A percentile compares a stretch with the other conserved stretches of the same genome.
Conservation (phyloP, 2,797 vertebrate genomes). For the Alcedo quadribrachys region DNA sequence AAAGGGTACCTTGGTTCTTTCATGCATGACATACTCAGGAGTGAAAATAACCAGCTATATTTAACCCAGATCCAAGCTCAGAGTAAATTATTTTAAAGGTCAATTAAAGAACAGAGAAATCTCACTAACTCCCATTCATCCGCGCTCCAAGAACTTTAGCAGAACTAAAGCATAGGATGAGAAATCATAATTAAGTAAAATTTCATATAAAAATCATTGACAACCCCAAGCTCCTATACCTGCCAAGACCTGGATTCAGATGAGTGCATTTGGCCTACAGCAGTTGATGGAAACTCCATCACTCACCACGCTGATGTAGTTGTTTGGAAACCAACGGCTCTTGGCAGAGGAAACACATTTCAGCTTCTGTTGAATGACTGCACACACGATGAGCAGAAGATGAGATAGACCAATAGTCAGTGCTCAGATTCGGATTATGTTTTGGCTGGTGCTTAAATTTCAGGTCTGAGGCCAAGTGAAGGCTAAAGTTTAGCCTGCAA, state of each 20-base stretch:
- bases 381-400: constrained; percentile 57
- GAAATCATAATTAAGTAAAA: neutral
- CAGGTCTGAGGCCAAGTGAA: constrained; percentile 53
- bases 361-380: constrained; percentile 68
- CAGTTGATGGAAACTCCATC: constrained; percentile 56
- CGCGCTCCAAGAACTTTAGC: neutral
- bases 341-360: constrained; percentile 50
- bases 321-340: constrained; percentile 36
- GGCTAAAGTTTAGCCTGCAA: constrained; percentile 52
- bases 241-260: constrained; percentile 65
- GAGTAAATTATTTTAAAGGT: constrained; percentile 65
- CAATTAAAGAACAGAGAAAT: constrained; percentile 62
- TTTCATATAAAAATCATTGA: constrained; percentile 23
- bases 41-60: constrained; percentile 71
- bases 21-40: constrained; percentile 31
- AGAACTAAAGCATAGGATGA: neutral
- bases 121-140: neutral
- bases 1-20: constrained; percentile 65
- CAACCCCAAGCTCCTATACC: constrained; percentile 35
- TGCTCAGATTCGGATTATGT: constrained; percentile 37
- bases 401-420: constrained; percentile 7
- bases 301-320: constrained; percentile 36
- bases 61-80: constrained; percentile 56
- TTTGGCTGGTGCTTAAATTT: constrained; percentile 62
- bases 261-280: constrained; percentile 60